Percentiles rank a stretch among this genome's conserved stretches.
phyloP scores from a whole-genome alignment of 1,140 invertebrate genomes.

The Gonioctena quinquepunctata region DNA sequence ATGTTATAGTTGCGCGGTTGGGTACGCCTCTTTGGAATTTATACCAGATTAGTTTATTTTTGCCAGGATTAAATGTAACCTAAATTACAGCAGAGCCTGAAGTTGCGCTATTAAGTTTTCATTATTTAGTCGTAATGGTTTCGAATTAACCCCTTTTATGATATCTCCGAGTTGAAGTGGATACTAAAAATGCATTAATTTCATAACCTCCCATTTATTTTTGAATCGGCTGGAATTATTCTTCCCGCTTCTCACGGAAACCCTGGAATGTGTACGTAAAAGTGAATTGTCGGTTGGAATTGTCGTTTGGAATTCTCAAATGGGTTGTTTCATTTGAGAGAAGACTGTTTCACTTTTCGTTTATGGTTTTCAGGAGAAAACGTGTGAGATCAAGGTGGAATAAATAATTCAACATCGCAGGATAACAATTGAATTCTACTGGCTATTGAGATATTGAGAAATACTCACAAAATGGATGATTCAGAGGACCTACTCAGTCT shows the following conservation, averaged over 20 bases:
- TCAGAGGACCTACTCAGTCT: too few species aligned
- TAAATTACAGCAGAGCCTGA: not conserved
- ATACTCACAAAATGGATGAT: too few species aligned
- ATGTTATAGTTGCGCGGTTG: slow-evolving; percentile 21
- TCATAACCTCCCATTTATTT: not conserved
- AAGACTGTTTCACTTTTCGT: not conserved
- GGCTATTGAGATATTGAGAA: too few species aligned
- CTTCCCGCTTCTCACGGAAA: not conserved
- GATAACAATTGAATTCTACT: too few species aligned
- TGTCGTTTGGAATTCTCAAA: not conserved
- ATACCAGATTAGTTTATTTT: slow-evolving; percentile 24
- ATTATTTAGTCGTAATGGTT: not conserved
- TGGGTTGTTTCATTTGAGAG: not conserved
- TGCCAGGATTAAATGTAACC: slow-evolving; percentile 17
- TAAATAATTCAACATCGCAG: too few species aligned
- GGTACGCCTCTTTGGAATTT: slow-evolving; percentile 26
- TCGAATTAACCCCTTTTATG: not conserved
- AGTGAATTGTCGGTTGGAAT: not conserved
- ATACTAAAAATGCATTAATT: not conserved
- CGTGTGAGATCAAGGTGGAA: too few species aligned
- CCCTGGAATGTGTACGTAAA: not conserved
- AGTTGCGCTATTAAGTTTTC: slow-evolving; percentile 1
- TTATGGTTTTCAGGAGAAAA: too few species aligned
- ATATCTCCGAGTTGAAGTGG: not conserved
- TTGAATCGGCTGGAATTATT: not conserved